Conservation (phyloP, 2,113 vertebrate genomes). For the Lophius piscatorius region DNA sequence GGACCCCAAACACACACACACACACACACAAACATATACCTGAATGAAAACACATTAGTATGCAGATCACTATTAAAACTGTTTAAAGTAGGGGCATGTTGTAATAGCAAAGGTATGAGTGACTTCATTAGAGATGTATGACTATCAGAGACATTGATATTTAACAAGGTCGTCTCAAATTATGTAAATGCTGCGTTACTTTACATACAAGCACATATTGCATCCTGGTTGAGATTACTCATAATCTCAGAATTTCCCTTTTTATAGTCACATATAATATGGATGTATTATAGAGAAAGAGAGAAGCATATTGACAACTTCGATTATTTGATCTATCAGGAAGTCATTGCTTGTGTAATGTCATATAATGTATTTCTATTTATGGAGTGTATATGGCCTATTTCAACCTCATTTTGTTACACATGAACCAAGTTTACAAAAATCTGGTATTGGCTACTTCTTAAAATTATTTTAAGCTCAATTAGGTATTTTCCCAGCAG, state of each 20-base stretch:
- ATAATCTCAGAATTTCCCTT: too few relatives aligned
- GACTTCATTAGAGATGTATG: not conserved
- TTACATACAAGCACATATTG: not conserved
- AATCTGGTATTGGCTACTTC: not conserved
- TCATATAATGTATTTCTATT: too few relatives aligned
- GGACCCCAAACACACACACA: constrained; percentile 5
- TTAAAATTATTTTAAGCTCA: too few relatives aligned
- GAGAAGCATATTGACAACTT: not conserved
- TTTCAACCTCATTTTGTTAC: constrained; percentile 1
- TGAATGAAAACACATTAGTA: not conserved
- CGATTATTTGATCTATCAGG: too few relatives aligned
- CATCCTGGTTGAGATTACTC: too few relatives aligned
- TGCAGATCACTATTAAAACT: constrained; percentile 8
- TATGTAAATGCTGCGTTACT: not conserved
- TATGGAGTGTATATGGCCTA: fast-evolving
- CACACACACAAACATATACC: constrained; percentile 5
- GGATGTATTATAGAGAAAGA: too few relatives aligned
- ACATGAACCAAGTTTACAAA: not conserved
- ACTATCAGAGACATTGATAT: not conserved
- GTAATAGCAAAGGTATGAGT: not conserved
- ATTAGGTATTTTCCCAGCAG: too few relatives aligned
- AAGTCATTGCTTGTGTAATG: too few relatives aligned
- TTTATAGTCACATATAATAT: too few relatives aligned
- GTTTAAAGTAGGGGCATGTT: not conserved
- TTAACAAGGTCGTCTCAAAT: not conserved